Evolutionary conservation across 1,140 invertebrate genomes (phyloP).

Genomic region (Leptinotarsa lineolata): DNA sequence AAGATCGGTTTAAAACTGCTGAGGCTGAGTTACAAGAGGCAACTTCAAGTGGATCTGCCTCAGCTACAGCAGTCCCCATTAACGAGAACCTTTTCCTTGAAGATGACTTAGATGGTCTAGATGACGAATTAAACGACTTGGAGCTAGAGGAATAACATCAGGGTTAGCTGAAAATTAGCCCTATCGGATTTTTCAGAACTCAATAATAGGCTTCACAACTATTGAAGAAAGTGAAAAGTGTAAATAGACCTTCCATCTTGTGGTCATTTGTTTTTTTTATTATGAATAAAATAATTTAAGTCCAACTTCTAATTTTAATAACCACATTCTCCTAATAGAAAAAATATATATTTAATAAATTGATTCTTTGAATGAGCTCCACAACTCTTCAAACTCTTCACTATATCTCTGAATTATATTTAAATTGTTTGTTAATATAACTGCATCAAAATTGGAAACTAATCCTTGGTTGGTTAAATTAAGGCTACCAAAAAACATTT

Average conservation of each 20-base stretch:
- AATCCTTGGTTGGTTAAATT: slow-evolving; percentile 48
- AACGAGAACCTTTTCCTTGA: slow-evolving; percentile 95
- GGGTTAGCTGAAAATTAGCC: slow-evolving; percentile 22
- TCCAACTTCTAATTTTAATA: background rate
- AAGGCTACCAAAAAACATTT: slow-evolving; percentile 47
- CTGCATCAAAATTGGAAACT: slow-evolving; percentile 43
- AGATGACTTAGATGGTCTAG: slow-evolving; percentile 80
- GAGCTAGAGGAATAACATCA: slow-evolving; percentile 65
- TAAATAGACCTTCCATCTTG: slow-evolving; percentile 10
- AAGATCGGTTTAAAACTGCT: slow-evolving; percentile 56
- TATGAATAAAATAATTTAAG: background rate
- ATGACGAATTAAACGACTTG: slow-evolving; percentile 81
- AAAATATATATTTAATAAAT: background rate
- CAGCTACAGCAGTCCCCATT: slow-evolving; percentile 72
- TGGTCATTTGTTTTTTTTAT: background rate
- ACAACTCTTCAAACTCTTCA: slow-evolving; percentile 48
- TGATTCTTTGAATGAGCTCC: slow-evolving; percentile 27
- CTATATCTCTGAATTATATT: slow-evolving; percentile 39
- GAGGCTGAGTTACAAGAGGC: slow-evolving; percentile 46
- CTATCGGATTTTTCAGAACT: slow-evolving; percentile 24
- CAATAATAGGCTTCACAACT: background rate
- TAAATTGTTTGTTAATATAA: slow-evolving; percentile 44
- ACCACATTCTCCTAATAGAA: background rate
- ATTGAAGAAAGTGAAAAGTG: slow-evolving; percentile 8
- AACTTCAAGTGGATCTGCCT: slow-evolving; percentile 48